These are phyloP conservation scores for Loriculus beryllinus DNA, from an alignment of 2,797 vertebrate genomes.

Conservation along the genomic window DNA sequence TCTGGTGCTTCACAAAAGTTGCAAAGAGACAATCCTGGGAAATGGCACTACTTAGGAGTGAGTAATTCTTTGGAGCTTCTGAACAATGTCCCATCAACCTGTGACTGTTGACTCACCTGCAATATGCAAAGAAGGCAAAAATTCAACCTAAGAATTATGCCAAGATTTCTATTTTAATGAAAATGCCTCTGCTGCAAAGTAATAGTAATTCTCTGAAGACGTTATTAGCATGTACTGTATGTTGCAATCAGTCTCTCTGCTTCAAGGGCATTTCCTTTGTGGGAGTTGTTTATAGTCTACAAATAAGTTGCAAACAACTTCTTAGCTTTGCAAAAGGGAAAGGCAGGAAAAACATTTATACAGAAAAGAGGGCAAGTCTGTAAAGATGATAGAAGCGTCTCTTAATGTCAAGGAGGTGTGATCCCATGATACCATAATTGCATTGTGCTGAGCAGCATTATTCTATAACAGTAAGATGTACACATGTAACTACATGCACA, in stretches of 20 bases:
- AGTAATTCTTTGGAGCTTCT: conserved; percentile 4
- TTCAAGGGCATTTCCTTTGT: conserved; percentile 16
- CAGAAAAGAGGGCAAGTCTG: neutral
- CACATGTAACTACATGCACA: neutral
- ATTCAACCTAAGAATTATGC: neutral
- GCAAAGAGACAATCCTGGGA: neutral
- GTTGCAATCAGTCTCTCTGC: neutral
- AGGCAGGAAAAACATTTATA: neutral
- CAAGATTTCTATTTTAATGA: neutral
- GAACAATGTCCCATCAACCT: neutral
- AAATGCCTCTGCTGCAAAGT: neutral
- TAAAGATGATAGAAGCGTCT: neutral
- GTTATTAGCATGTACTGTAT: neutral
- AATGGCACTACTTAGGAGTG: neutral
- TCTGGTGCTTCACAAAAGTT: neutral
- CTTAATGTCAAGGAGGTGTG: neutral
- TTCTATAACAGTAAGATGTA: neutral
- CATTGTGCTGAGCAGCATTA: neutral
- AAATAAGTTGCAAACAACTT: conserved; percentile 7
- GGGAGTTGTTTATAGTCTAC: neutral
- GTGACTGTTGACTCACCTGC: conserved; percentile 1
- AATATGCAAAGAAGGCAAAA: neutral
- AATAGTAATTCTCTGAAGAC: conserved; percentile 1
- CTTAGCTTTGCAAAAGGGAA: neutral
- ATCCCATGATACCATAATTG: neutral